These are phyloP conservation scores for Pogonognathellus flavescens DNA, from an alignment of 1,140 invertebrate species.

Conservation along the genomic window DNA sequence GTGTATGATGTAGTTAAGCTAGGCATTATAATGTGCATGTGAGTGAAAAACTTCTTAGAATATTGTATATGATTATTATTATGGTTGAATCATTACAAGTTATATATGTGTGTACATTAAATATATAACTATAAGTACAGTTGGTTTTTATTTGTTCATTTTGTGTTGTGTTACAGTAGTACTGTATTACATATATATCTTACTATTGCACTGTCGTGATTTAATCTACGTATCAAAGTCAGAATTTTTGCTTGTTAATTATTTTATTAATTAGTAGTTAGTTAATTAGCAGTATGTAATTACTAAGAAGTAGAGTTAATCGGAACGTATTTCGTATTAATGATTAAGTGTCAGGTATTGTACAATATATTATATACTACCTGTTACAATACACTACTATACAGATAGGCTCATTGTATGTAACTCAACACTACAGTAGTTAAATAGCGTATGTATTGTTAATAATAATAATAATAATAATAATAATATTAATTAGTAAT, in stretches of 20 bases:
- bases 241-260: conserved; percentile 43
- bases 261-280: conserved; percentile 28
- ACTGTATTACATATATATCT: neutral
- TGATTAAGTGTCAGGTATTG: too few species aligned
- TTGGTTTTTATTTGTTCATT: conserved; percentile 28
- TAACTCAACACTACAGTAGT: neutral
- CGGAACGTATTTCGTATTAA: neutral
- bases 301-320: neutral
- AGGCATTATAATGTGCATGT: neutral
- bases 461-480: neutral
- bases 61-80: too few species aligned
- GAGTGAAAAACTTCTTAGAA: neutral
- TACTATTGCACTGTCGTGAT: conserved; percentile 20
- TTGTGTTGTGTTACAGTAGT: conserved; percentile 23
- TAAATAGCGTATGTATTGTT: conserved; percentile 8
- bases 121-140: too few species aligned
- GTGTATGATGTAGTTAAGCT: neutral
- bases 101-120: too few species aligned
- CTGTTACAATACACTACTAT: neutral
- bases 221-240: conserved; percentile 31
- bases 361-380: too few species aligned
- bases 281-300: conserved; percentile 8
- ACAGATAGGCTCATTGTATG: neutral
- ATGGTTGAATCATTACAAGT: too few species aligned
- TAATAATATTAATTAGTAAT: neutral